A percentile compares a stretch with the other conserved stretches of the same genome.
phyloP scores from a whole-genome alignment of 2,888 invertebrate species.

The Entomobrya proxima region DNA sequence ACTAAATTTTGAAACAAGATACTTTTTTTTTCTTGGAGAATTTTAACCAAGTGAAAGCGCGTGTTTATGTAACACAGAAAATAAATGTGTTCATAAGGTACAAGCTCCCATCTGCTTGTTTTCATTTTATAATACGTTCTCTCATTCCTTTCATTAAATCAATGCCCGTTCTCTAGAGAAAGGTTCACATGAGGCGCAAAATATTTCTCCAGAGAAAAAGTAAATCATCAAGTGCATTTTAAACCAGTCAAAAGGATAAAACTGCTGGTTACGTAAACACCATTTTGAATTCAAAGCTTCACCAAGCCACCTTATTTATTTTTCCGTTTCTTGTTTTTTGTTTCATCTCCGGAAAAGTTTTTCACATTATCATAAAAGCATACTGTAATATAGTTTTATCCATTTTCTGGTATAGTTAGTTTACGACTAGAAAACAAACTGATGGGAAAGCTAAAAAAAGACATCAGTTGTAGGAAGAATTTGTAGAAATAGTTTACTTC shows the following conservation, averaged over 20 bases:
- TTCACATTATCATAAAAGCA: background rate
- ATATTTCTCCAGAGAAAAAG: slow-evolving; percentile 25
- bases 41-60: no score
- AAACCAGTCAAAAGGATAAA: background rate
- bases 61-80: no score
- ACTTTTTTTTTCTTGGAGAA: no score
- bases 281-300: slow-evolving; percentile 7
- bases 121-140: background rate
- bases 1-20: no score
- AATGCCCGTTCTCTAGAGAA: slow-evolving; percentile 40
- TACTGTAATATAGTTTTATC: background rate
- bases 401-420: background rate
- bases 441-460: background rate
- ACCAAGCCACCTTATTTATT: background rate
- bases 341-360: background rate
- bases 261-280: background rate
- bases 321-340: background rate
- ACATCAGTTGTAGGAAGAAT: background rate
- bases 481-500: slow-evolving; percentile 30
- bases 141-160: slow-evolving; percentile 13
- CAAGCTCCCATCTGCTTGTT: background rate
- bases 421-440: background rate
- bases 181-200: slow-evolving; percentile 1
- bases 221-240: slow-evolving; percentile 38
- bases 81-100: no score